phyloP scores from a whole-genome alignment of 2,888 invertebrate genomes.

The Vanessa cardui region DNA sequence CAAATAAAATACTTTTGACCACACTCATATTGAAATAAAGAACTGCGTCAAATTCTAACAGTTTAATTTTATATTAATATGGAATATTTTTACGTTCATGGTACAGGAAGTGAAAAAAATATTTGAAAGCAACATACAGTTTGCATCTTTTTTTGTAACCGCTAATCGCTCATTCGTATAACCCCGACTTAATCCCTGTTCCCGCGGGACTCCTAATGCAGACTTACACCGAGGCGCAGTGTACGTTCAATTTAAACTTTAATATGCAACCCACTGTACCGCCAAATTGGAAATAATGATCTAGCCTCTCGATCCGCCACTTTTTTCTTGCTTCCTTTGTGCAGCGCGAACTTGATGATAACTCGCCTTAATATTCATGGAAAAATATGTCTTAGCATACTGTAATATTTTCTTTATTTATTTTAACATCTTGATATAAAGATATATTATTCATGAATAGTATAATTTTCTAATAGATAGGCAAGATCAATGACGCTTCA shows the following conservation, averaged over 20 bases:
- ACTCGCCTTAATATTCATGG: constrained; percentile 10
- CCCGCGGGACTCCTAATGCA: constrained; percentile 73
- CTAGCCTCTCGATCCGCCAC: constrained; percentile 50
- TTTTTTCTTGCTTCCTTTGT: constrained; percentile 14
- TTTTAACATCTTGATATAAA: neutral
- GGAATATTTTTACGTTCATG: too few species aligned
- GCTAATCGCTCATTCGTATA: constrained; percentile 35
- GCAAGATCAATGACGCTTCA: too few species aligned
- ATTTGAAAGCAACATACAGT: too few species aligned
- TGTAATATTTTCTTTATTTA: neutral
- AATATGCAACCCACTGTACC: constrained; percentile 71
- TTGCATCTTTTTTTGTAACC: neutral
- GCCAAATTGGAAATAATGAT: constrained; percentile 79
- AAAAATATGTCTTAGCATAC: neutral
- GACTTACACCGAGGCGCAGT: constrained; percentile 75
- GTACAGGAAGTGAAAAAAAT: too few species aligned
- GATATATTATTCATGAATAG: neutral
- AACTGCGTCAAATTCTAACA: too few species aligned
- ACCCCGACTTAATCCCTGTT: constrained; percentile 45
- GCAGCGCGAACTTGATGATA: neutral
- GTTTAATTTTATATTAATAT: too few species aligned
- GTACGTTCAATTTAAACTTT: constrained; percentile 80
- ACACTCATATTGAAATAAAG: too few species aligned
- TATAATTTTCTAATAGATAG: neutral
- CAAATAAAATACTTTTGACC: too few species aligned